These are phyloP conservation scores for Tauraco hartlaubi DNA, from an alignment of 2,797 vertebrate species.

Conservation along the genomic window DNA sequence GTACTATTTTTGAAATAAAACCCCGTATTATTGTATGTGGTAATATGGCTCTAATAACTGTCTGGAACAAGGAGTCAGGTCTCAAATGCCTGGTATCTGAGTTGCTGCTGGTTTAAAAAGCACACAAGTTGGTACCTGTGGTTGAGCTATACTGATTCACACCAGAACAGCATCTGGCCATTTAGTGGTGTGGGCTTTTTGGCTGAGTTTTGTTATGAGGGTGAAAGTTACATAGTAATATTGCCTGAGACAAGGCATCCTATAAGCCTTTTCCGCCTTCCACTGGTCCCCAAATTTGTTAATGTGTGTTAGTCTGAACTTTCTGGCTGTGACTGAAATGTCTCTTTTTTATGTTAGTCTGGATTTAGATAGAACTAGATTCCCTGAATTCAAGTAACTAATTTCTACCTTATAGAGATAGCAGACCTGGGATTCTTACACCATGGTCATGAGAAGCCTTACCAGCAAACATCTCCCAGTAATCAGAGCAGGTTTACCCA, in stretches of 20 bases:
- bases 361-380: background rate
- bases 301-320: background rate
- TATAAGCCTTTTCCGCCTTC: background rate
- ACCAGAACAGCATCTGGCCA: background rate
- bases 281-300: background rate
- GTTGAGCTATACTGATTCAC: background rate
- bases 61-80: background rate
- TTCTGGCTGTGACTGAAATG: background rate
- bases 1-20: background rate
- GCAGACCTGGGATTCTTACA: background rate
- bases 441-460: background rate
- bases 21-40: background rate
- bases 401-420: background rate
- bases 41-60: background rate
- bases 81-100: background rate
- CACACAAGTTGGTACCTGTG: background rate
- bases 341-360: background rate
- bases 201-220: background rate
- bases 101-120: background rate
- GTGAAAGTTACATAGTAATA: background rate
- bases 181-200: background rate
- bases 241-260: background rate
- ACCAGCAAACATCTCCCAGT: background rate
- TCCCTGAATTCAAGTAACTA: background rate
- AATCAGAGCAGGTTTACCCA: background rate